Evolutionary conservation across 64 coral and sea anemone genomes (phyloP), one percentile per base, ranked within the genome.

Genomic region (Cladopsammia gracilis): DNA sequence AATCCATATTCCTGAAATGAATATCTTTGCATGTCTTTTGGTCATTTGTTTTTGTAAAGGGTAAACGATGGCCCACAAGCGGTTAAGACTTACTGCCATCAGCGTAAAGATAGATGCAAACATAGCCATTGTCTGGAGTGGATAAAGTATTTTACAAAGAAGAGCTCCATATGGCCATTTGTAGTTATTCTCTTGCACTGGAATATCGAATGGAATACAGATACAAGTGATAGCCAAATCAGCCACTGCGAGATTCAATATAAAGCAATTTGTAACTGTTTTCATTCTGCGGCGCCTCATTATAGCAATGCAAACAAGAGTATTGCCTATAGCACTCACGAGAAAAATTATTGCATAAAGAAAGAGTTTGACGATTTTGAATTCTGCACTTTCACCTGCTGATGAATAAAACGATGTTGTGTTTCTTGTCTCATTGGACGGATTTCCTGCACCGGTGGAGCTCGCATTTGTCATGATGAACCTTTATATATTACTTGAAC

Each of bases 1-100:
- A 45, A 83, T 12, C 93, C 93, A 95, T 48, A 95, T 85, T 59
- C 48, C 79, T 19, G 62, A 13, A 61, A 95, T 68, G 20, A 95
- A 74, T 66, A 45, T 44, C 50, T 95, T 95, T 18, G 93, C 87
- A 24, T 73, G 61, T 11, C 20, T 76, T 16, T 48, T 83, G 56
- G 93, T 83, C 48, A 95, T 62, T 25, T 95, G 93, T 18, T 64
- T 56, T 23, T 79, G 58, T 2, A 95, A n/a, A 45, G 93, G 93
- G 5, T 89, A 88, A 10, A 95, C 87, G 14, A 95, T 95, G 5
- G 93, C 93, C 70, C 93, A 90, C 58, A 74, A 90, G 19, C 93
- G 64, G 25, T 71, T 87, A 6, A 70, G 70, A 71, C 84, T 87
- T 7, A 87, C 84, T 4, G 84, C 53, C 70, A 58, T 71, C 20